Conservation (phyloP, 2,888 invertebrate species). For the Clanis bilineata region DNA sequence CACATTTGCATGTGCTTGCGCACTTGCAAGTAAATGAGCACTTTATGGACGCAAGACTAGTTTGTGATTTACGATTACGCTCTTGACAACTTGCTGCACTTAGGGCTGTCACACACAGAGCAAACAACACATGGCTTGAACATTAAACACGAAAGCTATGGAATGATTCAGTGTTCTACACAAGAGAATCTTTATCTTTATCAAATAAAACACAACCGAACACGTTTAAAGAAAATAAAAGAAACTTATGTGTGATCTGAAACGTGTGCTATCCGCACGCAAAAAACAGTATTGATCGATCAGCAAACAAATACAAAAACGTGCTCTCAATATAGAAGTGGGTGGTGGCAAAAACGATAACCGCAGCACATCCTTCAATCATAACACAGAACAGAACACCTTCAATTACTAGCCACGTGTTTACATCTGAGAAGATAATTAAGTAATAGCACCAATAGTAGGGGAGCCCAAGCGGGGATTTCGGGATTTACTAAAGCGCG, state of each 20-base stretch:
- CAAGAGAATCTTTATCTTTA: not conserved
- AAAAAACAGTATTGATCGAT: slow-evolving; percentile 11
- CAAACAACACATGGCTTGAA: not conserved
- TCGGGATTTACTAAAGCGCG: too few relatives aligned
- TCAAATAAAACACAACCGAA: not conserved
- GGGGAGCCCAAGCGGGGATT: too few relatives aligned
- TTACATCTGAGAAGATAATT: not conserved
- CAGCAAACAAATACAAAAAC: slow-evolving; percentile 13
- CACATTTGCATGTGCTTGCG: slow-evolving; percentile 19
- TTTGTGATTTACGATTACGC: slow-evolving; percentile 19
- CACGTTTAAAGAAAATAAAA: slow-evolving; percentile 2
- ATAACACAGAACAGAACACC: slow-evolving; percentile 9
- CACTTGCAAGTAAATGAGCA: slow-evolving; percentile 20
- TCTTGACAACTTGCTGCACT: slow-evolving; percentile 16
- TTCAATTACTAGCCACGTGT: slow-evolving; percentile 5
- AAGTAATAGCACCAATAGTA: slow-evolving; percentile 9
- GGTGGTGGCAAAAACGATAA: slow-evolving; percentile 2
- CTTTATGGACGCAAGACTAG: slow-evolving; percentile 18
- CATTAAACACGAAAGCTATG: slow-evolving; percentile 6
- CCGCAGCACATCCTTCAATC: slow-evolving; percentile 5
- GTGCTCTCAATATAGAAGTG: slow-evolving; percentile 11
- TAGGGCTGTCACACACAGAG: slow-evolving; percentile 10
- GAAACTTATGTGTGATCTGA: slow-evolving; percentile 3
- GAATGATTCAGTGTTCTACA: not conserved
- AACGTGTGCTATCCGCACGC: slow-evolving; percentile 9